phyloP scores from a whole-genome alignment of 2,888 invertebrate species.

The Dynastes hyllus region DNA sequence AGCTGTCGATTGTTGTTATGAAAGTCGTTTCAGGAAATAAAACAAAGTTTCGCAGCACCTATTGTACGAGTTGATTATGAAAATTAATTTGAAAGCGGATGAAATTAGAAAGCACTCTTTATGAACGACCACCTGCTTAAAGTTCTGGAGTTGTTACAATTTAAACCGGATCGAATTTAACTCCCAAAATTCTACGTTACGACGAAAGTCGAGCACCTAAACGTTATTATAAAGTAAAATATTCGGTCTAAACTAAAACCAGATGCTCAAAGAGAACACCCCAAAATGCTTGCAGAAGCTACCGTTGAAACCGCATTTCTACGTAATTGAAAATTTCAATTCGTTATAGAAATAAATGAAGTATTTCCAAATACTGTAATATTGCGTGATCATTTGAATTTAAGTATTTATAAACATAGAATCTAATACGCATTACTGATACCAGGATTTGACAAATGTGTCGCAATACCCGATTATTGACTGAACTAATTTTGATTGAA shows the following conservation, averaged over 20 bases:
- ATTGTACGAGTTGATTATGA: neutral
- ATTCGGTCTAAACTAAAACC: conserved; percentile 5
- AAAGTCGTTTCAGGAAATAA: too few species aligned
- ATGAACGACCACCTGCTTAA: neutral
- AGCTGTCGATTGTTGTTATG: too few species aligned
- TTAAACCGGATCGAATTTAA: conserved; percentile 12
- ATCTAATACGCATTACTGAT: too few species aligned
- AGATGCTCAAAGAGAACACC: conserved; percentile 9
- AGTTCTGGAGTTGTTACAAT: conserved; percentile 7
- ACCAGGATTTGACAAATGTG: too few species aligned
- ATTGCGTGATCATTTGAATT: too few species aligned
- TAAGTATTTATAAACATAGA: too few species aligned
- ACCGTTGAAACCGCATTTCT: neutral
- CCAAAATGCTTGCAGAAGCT: neutral
- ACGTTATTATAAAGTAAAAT: conserved; percentile 16
- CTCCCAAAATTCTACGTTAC: neutral
- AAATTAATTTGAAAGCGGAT: neutral
- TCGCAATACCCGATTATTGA: too few species aligned
- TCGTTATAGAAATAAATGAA: neutral
- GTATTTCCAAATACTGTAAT: neutral
- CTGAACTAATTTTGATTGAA: too few species aligned
- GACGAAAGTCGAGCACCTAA: neutral
- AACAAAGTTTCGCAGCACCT: neutral
- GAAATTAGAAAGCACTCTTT: conserved; percentile 2
- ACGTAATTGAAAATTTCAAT: neutral